A percentile compares a stretch with the other conserved stretches of the same genome.
phyloP scores from a whole-genome alignment of 2,113 vertebrate species.

The Ctenomys sociabilis region DNA sequence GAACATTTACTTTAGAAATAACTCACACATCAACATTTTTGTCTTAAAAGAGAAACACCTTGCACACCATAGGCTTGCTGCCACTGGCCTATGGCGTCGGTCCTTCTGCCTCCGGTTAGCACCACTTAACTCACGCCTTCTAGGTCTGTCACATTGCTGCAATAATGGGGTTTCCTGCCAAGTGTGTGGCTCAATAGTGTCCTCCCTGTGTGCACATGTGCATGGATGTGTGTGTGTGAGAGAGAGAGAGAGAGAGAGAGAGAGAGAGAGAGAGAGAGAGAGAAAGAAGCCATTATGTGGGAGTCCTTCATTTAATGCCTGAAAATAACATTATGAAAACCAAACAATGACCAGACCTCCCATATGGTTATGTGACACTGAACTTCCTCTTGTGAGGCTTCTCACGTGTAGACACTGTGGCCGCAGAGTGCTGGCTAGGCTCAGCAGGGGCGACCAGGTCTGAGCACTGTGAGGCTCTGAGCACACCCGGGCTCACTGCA shows the following conservation, averaged over 20 bases:
- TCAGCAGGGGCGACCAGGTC: too few relatives aligned
- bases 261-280: too few relatives aligned
- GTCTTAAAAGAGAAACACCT: too few relatives aligned
- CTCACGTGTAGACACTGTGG: not conserved
- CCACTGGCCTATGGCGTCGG: not conserved
- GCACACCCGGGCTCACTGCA: not conserved
- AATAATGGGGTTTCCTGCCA: not conserved
- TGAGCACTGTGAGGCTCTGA: too few relatives aligned
- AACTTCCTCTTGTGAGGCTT: not conserved
- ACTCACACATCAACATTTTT: too few relatives aligned
- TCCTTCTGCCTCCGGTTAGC: too few relatives aligned
- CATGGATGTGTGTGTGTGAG: not conserved
- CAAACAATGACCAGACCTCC: not conserved
- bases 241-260: too few relatives aligned
- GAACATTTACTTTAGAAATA: too few relatives aligned
- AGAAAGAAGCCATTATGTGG: not conserved
- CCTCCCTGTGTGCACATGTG: not conserved
- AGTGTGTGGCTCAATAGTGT: not conserved
- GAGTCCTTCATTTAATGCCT: not conserved
- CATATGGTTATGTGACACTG: not conserved
- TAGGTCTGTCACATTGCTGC: not conserved
- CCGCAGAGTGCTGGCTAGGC: too few relatives aligned
- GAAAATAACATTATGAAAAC: not conserved
- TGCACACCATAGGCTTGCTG: not conserved
- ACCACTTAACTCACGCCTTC: too few relatives aligned